phyloP scores from a whole-genome alignment of 2,113 vertebrate species.

The Pterocles gutturalis region DNA sequence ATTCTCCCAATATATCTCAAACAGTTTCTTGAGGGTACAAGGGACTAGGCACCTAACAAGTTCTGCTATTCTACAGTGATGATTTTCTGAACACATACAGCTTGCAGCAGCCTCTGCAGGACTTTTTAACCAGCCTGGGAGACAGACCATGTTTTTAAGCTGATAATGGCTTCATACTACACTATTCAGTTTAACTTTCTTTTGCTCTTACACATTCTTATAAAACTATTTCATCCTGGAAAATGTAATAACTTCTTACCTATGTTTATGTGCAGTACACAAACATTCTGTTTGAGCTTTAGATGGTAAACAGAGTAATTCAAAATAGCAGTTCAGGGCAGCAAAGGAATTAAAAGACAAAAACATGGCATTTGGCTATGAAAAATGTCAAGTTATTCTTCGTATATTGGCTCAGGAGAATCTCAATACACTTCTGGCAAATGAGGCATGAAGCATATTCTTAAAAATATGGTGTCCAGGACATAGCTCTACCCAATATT shows the following conservation, averaged over 20 bases:
- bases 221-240: background rate
- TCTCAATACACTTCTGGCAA: conserved; percentile 64
- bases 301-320: background rate
- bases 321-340: background rate
- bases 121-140: background rate
- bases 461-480: conserved; percentile 51
- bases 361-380: background rate
- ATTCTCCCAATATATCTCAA: background rate
- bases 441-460: conserved; percentile 68
- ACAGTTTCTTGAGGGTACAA: background rate
- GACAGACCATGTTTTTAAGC: background rate
- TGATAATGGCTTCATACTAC: background rate
- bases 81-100: background rate
- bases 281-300: background rate
- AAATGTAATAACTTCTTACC: background rate
- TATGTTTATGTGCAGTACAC: background rate
- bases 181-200: background rate
- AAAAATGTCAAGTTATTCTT: conserved; percentile 67
- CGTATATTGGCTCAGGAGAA: conserved; percentile 51
- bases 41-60: background rate
- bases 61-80: background rate
- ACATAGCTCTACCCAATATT: conserved; percentile 37
- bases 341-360: conserved; percentile 3
- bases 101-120: background rate
- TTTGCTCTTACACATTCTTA: background rate